Evolutionary conservation across 2,797 vertebrate genomes (phyloP), one percentile per base, ranked within the genome.

Genomic region (Squalus acanthias): DNA sequence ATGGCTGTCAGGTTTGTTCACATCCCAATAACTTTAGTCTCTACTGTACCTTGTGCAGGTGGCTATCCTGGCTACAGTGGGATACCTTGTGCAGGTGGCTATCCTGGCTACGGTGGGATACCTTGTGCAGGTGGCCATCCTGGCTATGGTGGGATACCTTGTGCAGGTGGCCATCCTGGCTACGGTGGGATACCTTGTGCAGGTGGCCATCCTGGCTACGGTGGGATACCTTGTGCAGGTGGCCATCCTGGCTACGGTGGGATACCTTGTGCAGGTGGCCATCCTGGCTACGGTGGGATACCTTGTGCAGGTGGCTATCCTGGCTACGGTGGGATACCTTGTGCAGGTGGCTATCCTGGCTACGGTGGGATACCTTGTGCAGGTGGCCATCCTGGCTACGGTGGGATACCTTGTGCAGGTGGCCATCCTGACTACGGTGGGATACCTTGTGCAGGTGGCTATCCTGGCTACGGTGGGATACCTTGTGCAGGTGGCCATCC

Each of bases 311-410:
- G 12, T 10, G 97, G 97, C 95, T 89, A 96, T 72, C 13, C 26
- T 60, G 98, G 98, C 96, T 98, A 98, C 0, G 98, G 98, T 12
- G 98, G 98, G 6, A 96, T 98, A 96, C 98, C 98, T 39, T 39
- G 39, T 39, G 39, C 39, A 29, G 24, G 12, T 10, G 97, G 97
- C 95, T 89, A 96, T 72, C 13, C 26, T 60, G 98, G 98, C 96
- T 98, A 98, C 0, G 98, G 98, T 12, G 98, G 98, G 6, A 96
- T 98, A 96, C 98, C 98, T 39, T 39, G 39, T 39, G 39, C 39
- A 29, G 24, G 12, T 10, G 97, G 97, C 95, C 89, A 96, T 72
- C 13, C 26, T 60, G 98, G 98, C 96, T 98, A 98, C 0, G 98
- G 98, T 12, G 98, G 98, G 6, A 96, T 98, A 96, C 98, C 98